Percentiles rank a stretch among this genome's conserved stretches.
Evolutionary conservation across 2,797 vertebrate genomes (phyloP).

Genomic region (Enteromius afrohamiltoni): DNA sequence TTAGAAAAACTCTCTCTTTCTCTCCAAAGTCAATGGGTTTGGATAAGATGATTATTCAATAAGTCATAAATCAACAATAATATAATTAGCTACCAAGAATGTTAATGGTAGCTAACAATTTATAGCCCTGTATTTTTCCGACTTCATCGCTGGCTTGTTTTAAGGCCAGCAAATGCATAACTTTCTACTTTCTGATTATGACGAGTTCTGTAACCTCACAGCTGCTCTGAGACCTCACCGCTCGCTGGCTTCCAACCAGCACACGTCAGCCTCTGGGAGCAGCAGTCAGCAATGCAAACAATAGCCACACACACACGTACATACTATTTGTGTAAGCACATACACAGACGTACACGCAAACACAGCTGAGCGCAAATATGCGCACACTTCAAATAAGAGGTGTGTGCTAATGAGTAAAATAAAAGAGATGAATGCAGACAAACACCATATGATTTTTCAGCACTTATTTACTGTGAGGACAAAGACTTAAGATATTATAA

Average conservation of each 20-base stretch:
- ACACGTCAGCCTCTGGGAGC: conserved; percentile 27
- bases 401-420: conserved; percentile 21
- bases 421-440: background rate
- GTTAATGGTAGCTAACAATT: conserved; percentile 48
- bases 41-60: conserved; percentile 22
- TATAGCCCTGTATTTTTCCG: conserved; percentile 52
- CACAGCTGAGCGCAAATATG: conserved; percentile 4
- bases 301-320: background rate
- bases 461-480: background rate
- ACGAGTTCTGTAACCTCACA: conserved; percentile 61
- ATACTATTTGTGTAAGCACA: conserved; percentile 39
- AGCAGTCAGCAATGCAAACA: conserved; percentile 29
- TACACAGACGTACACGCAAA: conserved; percentile 21
- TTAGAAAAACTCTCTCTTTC: background rate
- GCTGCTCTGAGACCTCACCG: conserved; percentile 62
- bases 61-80: conserved; percentile 51
- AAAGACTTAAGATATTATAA: conserved; percentile 10
- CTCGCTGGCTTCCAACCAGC: conserved; percentile 37
- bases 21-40: conserved; percentile 13
- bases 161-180: conserved; percentile 60
- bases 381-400: conserved; percentile 1
- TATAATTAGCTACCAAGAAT: conserved; percentile 58
- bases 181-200: conserved; percentile 59
- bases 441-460: background rate
- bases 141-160: conserved; percentile 42